A percentile compares a stretch with the other conserved stretches of the same genome.
These are phyloP conservation scores for Eleutherodactylus coqui DNA, from an alignment of 2,797 vertebrate genomes.

Conservation along the genomic window DNA sequence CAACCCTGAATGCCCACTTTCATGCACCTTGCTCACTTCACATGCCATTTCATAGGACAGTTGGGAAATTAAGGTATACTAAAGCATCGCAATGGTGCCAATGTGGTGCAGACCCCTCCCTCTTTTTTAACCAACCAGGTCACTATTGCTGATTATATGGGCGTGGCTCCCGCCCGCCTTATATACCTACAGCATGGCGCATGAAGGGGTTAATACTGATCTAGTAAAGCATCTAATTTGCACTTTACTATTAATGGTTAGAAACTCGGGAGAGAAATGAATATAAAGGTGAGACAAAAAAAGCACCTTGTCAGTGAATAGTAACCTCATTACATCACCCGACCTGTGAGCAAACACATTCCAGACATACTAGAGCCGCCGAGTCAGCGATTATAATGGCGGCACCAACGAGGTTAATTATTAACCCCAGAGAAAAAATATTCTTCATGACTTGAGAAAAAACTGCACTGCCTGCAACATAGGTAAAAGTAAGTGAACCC, in stretches of 20 bases:
- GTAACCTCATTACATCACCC: constrained; percentile 17
- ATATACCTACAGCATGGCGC: not conserved
- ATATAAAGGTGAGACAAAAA: not conserved
- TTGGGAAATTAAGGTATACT: too few species aligned
- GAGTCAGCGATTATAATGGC: not conserved
- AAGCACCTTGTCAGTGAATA: not conserved
- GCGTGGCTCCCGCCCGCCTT: too few species aligned
- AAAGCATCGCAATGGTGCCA: too few species aligned
- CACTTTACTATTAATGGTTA: not conserved
- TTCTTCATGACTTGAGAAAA: not conserved
- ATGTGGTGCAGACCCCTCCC: too few species aligned
- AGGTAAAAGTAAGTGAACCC: not conserved
- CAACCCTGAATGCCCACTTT: too few species aligned
- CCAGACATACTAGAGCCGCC: constrained; percentile 9
- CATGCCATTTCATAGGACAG: too few species aligned
- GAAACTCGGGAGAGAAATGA: not conserved
- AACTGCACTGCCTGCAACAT: not conserved
- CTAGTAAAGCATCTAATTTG: not conserved
- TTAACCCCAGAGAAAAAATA: not conserved
- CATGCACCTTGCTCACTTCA: too few species aligned
- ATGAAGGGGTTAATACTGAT: not conserved
- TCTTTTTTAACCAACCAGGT: too few species aligned
- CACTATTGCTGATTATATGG: too few species aligned
- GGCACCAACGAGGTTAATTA: not conserved
- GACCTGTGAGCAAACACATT: constrained; percentile 19